Percentiles rank a stretch among this genome's conserved stretches.
phyloP scores from a whole-genome alignment of 2,888 invertebrate species.

The Chydorus sphaericus region DNA sequence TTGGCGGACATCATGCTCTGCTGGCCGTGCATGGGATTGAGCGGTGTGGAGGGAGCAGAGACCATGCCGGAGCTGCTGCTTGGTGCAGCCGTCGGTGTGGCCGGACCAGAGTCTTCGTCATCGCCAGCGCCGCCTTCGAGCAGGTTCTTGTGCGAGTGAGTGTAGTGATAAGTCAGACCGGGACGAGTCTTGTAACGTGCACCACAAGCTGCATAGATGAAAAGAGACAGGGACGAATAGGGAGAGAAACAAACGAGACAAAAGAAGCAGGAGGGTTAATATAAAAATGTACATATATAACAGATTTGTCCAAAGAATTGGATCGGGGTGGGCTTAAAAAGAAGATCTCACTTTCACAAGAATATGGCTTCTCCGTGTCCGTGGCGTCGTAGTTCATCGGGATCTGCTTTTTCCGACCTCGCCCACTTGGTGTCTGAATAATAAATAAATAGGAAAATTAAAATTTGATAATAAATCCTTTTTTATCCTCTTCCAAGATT shows the following conservation, averaged over 20 bases:
- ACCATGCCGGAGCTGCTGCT: conserved; percentile 21
- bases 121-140: conserved; percentile 22
- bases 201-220: conserved; percentile 59
- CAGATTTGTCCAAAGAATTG: not conserved
- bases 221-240: not conserved
- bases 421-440: conserved; percentile 30
- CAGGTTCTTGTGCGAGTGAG: conserved; percentile 59
- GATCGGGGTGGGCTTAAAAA: not conserved
- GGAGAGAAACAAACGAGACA: conserved; percentile 1
- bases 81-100: conserved; percentile 24
- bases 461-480: conserved; percentile 10
- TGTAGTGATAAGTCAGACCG: conserved; percentile 88
- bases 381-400: conserved; percentile 40
- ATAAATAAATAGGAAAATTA: conserved; percentile 10
- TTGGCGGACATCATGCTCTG: conserved; percentile 24
- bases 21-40: conserved; percentile 4
- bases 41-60: conserved; percentile 1
- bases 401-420: conserved; percentile 35
- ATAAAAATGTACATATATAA: not conserved
- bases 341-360: conserved; percentile 66
- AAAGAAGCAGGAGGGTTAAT: not conserved
- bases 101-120: conserved; percentile 21
- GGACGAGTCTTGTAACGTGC: conserved; percentile 93
- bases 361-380: conserved; percentile 74
- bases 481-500: too few species aligned